Evolutionary conservation across 2,888 invertebrate genomes (phyloP), one percentile per base, ranked within the genome.

Genomic region (Acronicta psi): DNA sequence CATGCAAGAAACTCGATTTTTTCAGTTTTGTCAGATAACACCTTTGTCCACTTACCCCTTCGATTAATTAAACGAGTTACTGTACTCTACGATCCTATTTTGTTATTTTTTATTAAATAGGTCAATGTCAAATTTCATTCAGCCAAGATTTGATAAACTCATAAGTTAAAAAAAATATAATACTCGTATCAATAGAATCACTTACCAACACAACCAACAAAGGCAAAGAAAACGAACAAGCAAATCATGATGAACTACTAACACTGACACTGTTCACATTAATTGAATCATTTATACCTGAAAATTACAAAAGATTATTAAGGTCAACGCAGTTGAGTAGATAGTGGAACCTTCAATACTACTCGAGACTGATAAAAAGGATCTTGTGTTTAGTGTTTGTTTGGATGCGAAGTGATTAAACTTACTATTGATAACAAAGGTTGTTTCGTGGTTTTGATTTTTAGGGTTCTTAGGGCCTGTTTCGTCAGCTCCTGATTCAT

Each of bases 311-410:
- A 87, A 90, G 85, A 85, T 81, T 88, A 90, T 85, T 89, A 78
- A 87, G 88, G 87, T 66, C 88, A 89, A 87, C 72, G 86, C 71
- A 80, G 86, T 84, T 83, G 60, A 86, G 78, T 85, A 84, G 91
- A 92, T 92, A 88, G 61, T 14, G 50, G 68, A 69, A 80, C 93
- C 93, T 92, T 93, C 88, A 90, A 88, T 86, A 82, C 83, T 86
- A 88, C 81, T 82, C 70, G 83, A n/a, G n/a, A 85, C 86, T 82
- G 87, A 86, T 89, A 88, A 79, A 63, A 60, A 53, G 61, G 61
- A 77, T 73, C 67, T 73, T 20, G 54, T 75, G 74, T 77, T 75
- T 60, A 43, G 66, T 72, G 62, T 71, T 71, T 57, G 58, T 65
- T 51, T 64, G 36, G 14, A 43, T 56, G 54, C 37, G 41, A 67